A percentile compares a stretch with the other conserved stretches of the same genome.
These are phyloP conservation scores for Gobiocypris rarus DNA, from an alignment of 2,113 vertebrate species.

Conservation along the genomic window DNA sequence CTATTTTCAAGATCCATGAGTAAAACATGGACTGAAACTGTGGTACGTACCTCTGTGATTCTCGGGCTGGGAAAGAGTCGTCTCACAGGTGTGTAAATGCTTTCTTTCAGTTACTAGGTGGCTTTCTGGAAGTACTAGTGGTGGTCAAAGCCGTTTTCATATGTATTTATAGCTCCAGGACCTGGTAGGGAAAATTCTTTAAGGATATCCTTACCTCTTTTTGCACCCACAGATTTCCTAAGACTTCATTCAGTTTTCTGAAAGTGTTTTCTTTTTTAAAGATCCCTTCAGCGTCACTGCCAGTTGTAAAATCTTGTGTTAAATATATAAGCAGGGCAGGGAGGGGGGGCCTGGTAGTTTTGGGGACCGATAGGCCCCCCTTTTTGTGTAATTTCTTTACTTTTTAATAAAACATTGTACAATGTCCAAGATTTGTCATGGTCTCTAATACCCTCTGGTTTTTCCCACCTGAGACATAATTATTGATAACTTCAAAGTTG, in stretches of 20 bases:
- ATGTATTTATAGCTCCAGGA: constrained; percentile 64
- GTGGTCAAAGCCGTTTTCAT: constrained; percentile 67
- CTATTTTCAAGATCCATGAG: not conserved
- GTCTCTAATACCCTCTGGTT: constrained; percentile 24
- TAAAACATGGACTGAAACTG: not conserved
- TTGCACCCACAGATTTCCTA: constrained; percentile 59
- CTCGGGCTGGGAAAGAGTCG: not conserved
- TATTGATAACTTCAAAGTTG: not conserved
- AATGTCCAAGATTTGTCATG: constrained; percentile 30
- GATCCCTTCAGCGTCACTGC: constrained; percentile 65
- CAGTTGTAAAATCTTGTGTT: constrained; percentile 65
- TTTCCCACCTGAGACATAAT: constrained; percentile 16
- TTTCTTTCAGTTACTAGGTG: constrained; percentile 66
- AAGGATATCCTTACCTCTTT: constrained; percentile 57
- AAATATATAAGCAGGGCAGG: constrained; percentile 47
- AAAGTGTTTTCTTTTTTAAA: constrained; percentile 50
- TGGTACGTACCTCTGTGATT: not conserved
- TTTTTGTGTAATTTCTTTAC: constrained; percentile 57
- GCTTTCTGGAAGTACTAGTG: constrained; percentile 59
- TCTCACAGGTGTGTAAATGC: constrained; percentile 64
- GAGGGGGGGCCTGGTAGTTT: constrained; percentile 15
- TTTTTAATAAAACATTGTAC: constrained; percentile 74
- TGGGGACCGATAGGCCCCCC: not conserved
- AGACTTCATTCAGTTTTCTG: constrained; percentile 43
- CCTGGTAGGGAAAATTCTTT: constrained; percentile 26